A percentile compares a stretch with the other conserved stretches of the same genome.
Evolutionary conservation across 2,888 invertebrate genomes (phyloP).

Genomic region (Drosophila ustulata): DNA sequence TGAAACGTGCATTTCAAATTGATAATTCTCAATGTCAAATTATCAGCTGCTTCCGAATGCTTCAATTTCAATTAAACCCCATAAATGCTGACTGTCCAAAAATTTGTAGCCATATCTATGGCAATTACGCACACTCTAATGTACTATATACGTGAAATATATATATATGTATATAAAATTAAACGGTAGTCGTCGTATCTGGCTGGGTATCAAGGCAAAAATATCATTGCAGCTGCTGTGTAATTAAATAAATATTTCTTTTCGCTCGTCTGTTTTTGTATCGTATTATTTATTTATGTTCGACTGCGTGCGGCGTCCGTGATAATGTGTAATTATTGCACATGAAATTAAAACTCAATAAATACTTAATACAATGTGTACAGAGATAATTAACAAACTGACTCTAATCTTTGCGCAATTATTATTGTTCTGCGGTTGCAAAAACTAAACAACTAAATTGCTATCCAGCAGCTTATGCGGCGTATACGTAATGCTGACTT

Average conservation of each 20-base stretch:
- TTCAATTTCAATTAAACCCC: slow-evolving; percentile 2
- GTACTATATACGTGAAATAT: neutral
- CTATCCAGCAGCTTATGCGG: neutral
- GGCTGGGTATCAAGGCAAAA: slow-evolving; percentile 16
- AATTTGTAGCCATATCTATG: slow-evolving; percentile 2
- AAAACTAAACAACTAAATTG: slow-evolving; percentile 17
- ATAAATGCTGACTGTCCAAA: slow-evolving; percentile 6
- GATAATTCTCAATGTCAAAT: slow-evolving; percentile 16
- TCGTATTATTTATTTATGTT: slow-evolving; percentile 14
- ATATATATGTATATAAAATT: neutral
- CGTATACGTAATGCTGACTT: slow-evolving; percentile 19
- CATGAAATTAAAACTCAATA: slow-evolving; percentile 31
- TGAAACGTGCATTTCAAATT: neutral
- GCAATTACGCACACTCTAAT: slow-evolving; percentile 4
- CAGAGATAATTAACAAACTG: slow-evolving; percentile 22
- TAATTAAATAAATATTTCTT: slow-evolving; percentile 33
- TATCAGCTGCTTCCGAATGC: neutral
- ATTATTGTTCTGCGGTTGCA: neutral
- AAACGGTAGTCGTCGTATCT: slow-evolving; percentile 7
- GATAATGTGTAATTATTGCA: slow-evolving; percentile 34
- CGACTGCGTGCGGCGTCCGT: slow-evolving; percentile 7
- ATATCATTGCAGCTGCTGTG: slow-evolving; percentile 22
- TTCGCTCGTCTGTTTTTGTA: slow-evolving; percentile 9
- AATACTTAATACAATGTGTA: slow-evolving; percentile 21
- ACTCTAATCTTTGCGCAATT: slow-evolving; percentile 19